Base-by-base conservation (phyloP, 2,888 invertebrate species). In the Drosophila longiperda region DNA sequence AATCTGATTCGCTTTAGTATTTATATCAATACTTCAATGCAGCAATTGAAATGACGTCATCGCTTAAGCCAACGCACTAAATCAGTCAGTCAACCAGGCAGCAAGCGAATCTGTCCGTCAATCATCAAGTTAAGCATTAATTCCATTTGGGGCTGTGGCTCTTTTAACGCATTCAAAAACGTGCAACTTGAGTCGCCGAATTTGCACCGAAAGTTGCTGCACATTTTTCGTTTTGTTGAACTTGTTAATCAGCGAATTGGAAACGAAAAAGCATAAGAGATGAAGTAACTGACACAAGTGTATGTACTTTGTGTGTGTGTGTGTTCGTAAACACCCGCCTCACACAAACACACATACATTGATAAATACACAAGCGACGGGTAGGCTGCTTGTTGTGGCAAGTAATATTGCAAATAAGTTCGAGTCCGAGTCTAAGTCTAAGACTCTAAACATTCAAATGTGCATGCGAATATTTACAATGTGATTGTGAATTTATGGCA, bases 241-340 rank as follows among this genome's bases (percentile, higher is more conserved):
- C 90, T 86, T 86, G 86, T 86, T 86, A 90, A 86, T 90, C 86
- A 86, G 88, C 90, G 89, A 86, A 90, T 87, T 90, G 86, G 86
- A 86, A 86, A 85, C 90, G 72, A 89, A 87, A 87, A 87, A 75
- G 78, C 82, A 87, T 84, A 89, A 87, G 73, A 84, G 80, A 84
- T 82, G 85, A 82, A 87, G 90, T 82, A 89, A 89, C 85, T 75
- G 74, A 87, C 73, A 73, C 70, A 67, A 69, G 65, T 72, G 69
- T 66, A 63, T 75, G 58, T 71, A 45, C 33, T 29, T 12, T 42
- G 66, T 65, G 15, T 60, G 29, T 62, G 29, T 55, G 11, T 49
- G 20, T 48, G 34, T 53, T 34, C 54, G 15, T 60, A 29, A 49
- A 66, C 79, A 64, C 63, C 50, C 61, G 53, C 69, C 33, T 45